Evolutionary conservation across 2,888 invertebrate genomes (phyloP).

Genomic region (Mantis religiosa): DNA sequence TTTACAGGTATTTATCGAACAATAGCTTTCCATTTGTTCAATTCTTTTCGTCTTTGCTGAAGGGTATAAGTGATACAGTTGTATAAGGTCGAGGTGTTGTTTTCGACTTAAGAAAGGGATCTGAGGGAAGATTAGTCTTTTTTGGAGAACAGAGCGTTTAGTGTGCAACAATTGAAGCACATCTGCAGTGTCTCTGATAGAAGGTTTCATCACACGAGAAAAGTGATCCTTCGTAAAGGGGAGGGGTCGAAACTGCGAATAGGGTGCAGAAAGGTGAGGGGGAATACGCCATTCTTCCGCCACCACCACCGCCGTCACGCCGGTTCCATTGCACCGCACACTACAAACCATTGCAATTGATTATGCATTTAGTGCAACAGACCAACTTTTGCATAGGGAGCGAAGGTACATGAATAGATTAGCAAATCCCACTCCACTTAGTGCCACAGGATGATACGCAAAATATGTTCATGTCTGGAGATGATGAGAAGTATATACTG

Average conservation of each 20-base stretch:
- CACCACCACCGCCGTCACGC: background rate
- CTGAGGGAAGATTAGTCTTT: background rate
- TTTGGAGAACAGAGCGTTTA: background rate
- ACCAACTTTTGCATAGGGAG: background rate
- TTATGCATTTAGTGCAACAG: constrained; percentile 9
- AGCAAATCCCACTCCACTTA: background rate
- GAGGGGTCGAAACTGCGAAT: background rate
- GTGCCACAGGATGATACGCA: background rate
- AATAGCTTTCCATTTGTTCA: background rate
- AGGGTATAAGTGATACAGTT: background rate
- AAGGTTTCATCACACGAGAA: constrained; percentile 1
- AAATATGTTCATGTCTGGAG: background rate
- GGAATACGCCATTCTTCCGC: background rate
- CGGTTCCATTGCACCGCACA: background rate
- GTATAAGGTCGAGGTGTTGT: background rate
- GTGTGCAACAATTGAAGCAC: background rate
- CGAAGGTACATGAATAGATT: background rate
- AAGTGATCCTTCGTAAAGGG: background rate
- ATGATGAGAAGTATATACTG: too few species aligned
- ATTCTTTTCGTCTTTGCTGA: background rate
- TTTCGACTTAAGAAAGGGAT: background rate
- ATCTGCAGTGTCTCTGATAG: background rate
- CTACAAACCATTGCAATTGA: constrained; percentile 7
- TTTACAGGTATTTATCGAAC: background rate
- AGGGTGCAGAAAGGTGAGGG: background rate